Evolutionary conservation across 2,113 vertebrate genomes (phyloP), one percentile per base, ranked within the genome.

Genomic region (Passer domesticus): DNA sequence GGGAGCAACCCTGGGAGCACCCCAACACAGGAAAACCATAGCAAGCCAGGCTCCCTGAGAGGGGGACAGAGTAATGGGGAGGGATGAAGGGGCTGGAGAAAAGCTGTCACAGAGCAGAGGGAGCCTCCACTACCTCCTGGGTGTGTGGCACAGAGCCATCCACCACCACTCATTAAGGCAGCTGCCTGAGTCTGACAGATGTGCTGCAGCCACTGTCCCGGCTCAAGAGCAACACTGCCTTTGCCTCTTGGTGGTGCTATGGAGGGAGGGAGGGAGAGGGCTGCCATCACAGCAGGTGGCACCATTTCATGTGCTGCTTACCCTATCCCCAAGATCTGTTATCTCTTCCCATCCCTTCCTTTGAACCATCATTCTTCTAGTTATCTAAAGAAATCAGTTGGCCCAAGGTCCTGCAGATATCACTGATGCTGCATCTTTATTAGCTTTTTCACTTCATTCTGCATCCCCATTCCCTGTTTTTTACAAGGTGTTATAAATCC

Each of bases 401-500:
- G 81, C 83, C 83, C 68, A 41, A 44, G 67, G 79, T 96, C 72
- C 64, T 78, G 80, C 85, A 88, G 78, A 28, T 63, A 55, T 19
- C 89, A 53, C 72, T 69, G 80, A 69, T 77, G 72, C 81, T 93
- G 72, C 86, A 83, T 93, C 86, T 74, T 92, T 95, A 94, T 93
- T 84, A 95, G 92, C 55, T 74, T 60, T 92, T 86, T 31, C 59
- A 63, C 94, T 83, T 93, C 15, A 0, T 53, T 82, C 47, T 66
- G 27, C 62, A 77, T 14, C 27, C 35, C 37, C 12, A 10, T 94
- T 88, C 75, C 56, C 53, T 58, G 44, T 46, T 81, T 82, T 91
- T 96, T 94, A 90, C 11, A 11, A 20, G 76, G 69, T 33, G 58
- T 92, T 91, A 90, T 90, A 95, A 96, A 93, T 92, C 88, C 78